phyloP scores from a whole-genome alignment of 2,888 invertebrate genomes.

The Andrena praecox region DNA sequence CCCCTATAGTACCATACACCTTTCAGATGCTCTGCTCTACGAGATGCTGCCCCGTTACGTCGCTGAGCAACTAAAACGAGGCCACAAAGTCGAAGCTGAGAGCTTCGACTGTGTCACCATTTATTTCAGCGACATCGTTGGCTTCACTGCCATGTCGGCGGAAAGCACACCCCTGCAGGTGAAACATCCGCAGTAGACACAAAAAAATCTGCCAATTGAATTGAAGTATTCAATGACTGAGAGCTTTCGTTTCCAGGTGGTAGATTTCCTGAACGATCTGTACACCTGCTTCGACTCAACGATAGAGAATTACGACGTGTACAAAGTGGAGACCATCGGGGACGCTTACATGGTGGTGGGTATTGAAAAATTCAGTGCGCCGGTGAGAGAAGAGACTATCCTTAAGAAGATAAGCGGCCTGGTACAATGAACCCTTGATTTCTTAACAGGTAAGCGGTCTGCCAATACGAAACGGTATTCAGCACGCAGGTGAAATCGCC shows the following conservation, averaged over 20 bases:
- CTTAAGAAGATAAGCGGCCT: background rate
- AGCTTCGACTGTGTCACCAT: slow-evolving; percentile 96
- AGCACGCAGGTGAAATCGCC: slow-evolving; percentile 97
- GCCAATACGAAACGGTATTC: slow-evolving; percentile 94
- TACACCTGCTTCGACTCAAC: slow-evolving; percentile 98
- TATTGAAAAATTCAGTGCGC: slow-evolving; percentile 2
- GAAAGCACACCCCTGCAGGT: slow-evolving; percentile 95
- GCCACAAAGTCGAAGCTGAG: slow-evolving; percentile 95
- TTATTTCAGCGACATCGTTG: slow-evolving; percentile 98
- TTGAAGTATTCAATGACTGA: slow-evolving; percentile 2
- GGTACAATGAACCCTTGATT: slow-evolving; percentile 4
- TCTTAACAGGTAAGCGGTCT: slow-evolving; percentile 91
- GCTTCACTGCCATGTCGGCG: slow-evolving; percentile 96
- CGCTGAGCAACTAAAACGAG: slow-evolving; percentile 96
- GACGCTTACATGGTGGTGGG: slow-evolving; percentile 97
- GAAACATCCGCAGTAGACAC: slow-evolving; percentile 35
- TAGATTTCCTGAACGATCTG: slow-evolving; percentile 96
- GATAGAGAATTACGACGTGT: slow-evolving; percentile 96
- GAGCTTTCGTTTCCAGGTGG: slow-evolving; percentile 88
- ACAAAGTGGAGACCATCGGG: slow-evolving; percentile 97
- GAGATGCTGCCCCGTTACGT: slow-evolving; percentile 96
- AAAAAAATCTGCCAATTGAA: background rate
- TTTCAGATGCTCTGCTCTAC: slow-evolving; percentile 91
- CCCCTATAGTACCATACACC: background rate
- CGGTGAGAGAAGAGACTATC: background rate